phyloP scores from a whole-genome alignment of 1,140 invertebrate species.

The Scaptodrosophila lebanonensis region DNA sequence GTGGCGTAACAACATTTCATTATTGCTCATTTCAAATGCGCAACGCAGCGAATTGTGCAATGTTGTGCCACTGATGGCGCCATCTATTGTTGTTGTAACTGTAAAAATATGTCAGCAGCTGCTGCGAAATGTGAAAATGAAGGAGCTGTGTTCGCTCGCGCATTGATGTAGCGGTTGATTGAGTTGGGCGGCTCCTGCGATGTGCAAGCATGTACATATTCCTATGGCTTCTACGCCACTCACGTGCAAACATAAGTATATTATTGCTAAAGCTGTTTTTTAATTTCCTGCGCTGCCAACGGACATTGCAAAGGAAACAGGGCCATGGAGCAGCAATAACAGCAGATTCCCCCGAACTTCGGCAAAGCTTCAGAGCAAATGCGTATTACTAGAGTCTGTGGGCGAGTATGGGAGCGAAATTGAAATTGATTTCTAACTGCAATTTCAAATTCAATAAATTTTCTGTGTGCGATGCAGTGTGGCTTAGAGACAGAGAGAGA shows the following conservation, averaged over 20 bases:
- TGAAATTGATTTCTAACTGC: constrained; percentile 56
- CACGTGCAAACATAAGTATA: constrained; percentile 13
- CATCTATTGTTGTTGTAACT: constrained; percentile 31
- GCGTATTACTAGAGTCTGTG: too few species aligned
- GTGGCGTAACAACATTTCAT: constrained; percentile 26
- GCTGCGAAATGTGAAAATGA: constrained; percentile 38
- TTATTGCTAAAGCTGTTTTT: constrained; percentile 34
- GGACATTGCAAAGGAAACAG: constrained; percentile 26
- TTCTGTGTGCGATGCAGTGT: constrained; percentile 1
- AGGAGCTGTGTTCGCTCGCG: constrained; percentile 12
- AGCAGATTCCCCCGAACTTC: too few species aligned
- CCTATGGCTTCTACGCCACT: constrained; percentile 4
- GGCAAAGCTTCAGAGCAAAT: too few species aligned
- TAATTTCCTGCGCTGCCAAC: constrained; percentile 53
- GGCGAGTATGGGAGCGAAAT: constrained; percentile 26
- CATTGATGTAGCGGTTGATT: constrained; percentile 22
- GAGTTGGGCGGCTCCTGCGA: constrained; percentile 9
- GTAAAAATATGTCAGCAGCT: constrained; percentile 45
- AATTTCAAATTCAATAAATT: constrained; percentile 56
- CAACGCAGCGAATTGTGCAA: constrained; percentile 3
- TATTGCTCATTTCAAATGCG: constrained; percentile 61
- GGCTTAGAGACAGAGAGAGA: not conserved
- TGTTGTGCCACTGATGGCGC: too few species aligned
- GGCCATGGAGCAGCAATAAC: too few species aligned
- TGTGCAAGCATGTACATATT: constrained; percentile 19